Evolutionary conservation across 2,797 vertebrate species (phyloP).

Genomic region (Ptychobarbus kaznakovi): DNA sequence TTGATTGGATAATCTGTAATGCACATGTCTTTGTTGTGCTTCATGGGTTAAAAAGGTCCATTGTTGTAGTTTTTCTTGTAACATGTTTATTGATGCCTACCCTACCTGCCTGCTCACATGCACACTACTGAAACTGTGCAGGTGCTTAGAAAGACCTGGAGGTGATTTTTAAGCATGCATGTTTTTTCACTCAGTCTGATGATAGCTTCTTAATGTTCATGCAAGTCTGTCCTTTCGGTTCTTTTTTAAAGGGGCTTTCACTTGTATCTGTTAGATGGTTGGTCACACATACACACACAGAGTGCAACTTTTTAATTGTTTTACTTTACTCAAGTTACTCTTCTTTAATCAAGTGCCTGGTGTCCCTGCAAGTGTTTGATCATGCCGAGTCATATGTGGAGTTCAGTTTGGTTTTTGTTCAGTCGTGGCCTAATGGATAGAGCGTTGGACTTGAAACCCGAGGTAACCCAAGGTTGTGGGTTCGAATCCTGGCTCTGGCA

Average conservation of each 20-base stretch:
- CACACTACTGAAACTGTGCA: slow-evolving; percentile 82
- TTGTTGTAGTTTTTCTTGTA: slow-evolving; percentile 71
- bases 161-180: slow-evolving; percentile 84
- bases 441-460: no score
- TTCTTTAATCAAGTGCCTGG: neutral
- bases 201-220: slow-evolving; percentile 8
- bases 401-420: slow-evolving; percentile 86
- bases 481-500: no score
- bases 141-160: neutral
- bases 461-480: no score
- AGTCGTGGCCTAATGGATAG: no score
- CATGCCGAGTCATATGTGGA: slow-evolving; percentile 77
- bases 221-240: slow-evolving; percentile 52
- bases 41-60: slow-evolving; percentile 70
- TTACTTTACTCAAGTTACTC: neutral
- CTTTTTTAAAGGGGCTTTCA: slow-evolving; percentile 42
- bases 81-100: slow-evolving; percentile 74
- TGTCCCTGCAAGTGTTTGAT: neutral
- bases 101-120: slow-evolving; percentile 90
- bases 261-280: neutral
- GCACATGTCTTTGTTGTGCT: slow-evolving; percentile 65
- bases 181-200: slow-evolving; percentile 80
- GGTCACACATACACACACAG: neutral
- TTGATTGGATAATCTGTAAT: slow-evolving; percentile 92
- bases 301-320: neutral